Evolutionary conservation across 2,113 vertebrate genomes (phyloP).

Genomic region (Ctenodactylus gundi): DNA sequence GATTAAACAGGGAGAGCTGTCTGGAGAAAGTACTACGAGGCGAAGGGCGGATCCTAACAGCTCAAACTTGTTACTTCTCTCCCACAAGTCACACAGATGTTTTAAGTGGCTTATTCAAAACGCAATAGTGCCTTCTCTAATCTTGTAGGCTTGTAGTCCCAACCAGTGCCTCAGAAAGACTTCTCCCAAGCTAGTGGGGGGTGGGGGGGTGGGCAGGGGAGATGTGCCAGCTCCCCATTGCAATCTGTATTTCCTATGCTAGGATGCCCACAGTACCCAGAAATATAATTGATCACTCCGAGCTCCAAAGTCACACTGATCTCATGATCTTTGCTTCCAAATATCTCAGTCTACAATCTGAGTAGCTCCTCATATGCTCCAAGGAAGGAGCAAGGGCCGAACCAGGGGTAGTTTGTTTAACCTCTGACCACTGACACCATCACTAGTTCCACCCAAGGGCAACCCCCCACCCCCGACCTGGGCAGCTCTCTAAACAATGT

Average conservation of each 20-base stretch:
- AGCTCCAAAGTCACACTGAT: background rate
- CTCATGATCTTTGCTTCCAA: background rate
- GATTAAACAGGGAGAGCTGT: background rate
- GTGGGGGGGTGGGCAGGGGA: background rate
- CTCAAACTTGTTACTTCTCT: constrained; percentile 1
- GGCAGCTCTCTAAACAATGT: constrained; percentile 34
- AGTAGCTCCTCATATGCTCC: background rate
- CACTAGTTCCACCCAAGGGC: background rate
- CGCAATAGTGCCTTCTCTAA: background rate
- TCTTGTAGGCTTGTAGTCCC: background rate
- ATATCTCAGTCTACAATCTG: background rate
- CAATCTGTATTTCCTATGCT: background rate
- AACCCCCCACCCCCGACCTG: background rate
- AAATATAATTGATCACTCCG: background rate
- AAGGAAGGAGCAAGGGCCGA: background rate
- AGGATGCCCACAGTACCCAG: background rate
- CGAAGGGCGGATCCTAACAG: constrained; percentile 15
- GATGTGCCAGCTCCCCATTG: background rate
- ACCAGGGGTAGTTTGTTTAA: background rate
- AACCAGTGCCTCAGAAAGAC: background rate
- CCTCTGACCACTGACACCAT: constrained; percentile 6
- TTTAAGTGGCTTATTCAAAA: background rate
- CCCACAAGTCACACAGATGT: background rate
- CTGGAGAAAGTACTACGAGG: background rate
- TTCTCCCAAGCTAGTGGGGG: background rate